A percentile compares a stretch with the other conserved stretches of the same genome.
These are phyloP conservation scores for Dicyrtoma fusca DNA, from an alignment of 2,888 invertebrate genomes.

Conservation along the genomic window DNA sequence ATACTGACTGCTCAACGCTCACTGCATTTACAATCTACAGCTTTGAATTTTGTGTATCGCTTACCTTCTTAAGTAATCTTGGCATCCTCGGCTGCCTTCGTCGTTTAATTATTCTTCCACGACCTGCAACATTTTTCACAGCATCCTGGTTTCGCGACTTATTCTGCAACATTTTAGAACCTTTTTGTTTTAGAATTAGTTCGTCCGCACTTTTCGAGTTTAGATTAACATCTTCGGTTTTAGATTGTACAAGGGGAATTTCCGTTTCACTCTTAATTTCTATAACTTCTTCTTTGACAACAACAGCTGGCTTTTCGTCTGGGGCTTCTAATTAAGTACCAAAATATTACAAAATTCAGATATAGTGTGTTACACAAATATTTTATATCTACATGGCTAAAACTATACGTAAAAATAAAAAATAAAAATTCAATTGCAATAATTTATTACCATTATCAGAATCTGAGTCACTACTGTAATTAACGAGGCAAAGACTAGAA, in stretches of 20 bases:
- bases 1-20: too few species aligned
- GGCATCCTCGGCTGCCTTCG: slow-evolving; percentile 25
- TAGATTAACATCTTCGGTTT: too few species aligned
- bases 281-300: not conserved
- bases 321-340: slow-evolving; percentile 19
- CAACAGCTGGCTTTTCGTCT: slow-evolving; percentile 19
- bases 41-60: not conserved
- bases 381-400: not conserved
- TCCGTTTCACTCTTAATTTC: slow-evolving; percentile 10
- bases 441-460: slow-evolving; percentile 30
- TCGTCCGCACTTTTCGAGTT: too few species aligned
- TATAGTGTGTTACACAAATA: not conserved
- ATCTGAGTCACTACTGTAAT: slow-evolving; percentile 29
- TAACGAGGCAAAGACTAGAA: slow-evolving; percentile 11
- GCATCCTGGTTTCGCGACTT: not conserved
- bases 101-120: not conserved
- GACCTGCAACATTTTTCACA: not conserved
- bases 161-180: too few species aligned
- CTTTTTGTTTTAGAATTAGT: too few species aligned
- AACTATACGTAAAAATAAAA: not conserved
- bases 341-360: not conserved
- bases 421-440: too few species aligned
- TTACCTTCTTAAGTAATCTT: slow-evolving; percentile 27
- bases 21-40: too few species aligned
- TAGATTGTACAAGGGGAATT: too few species aligned